Evolutionary conservation across 2,888 invertebrate genomes (phyloP), one percentile per base, ranked within the genome.

Genomic region (Neoascia interrupta): DNA sequence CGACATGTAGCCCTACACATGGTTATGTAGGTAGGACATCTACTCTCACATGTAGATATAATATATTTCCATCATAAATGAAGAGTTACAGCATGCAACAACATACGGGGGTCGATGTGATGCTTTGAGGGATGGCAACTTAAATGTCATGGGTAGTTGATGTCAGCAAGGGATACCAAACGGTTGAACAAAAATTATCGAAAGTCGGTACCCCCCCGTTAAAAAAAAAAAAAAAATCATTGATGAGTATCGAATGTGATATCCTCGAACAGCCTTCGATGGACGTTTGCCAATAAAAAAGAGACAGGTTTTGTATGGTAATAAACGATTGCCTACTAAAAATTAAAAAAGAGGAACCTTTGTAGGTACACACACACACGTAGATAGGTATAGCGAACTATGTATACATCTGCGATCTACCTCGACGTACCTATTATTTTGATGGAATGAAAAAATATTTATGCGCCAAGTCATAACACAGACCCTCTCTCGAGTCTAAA

Each of bases 381-480:
- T n/a, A n/a, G n/a, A n/a, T n/a, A n/a, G n/a, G n/a, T n/a, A n/a
- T n/a, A n/a, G n/a, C n/a, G n/a, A n/a, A n/a, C n/a, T n/a, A n/a
- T n/a, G n/a, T n/a, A n/a, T n/a, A n/a, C 58, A 63, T 56, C 56
- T 68, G n/a, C 36, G 43, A 72, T 60, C 72, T 76, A 64, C 76
- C 76, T 1, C n/a, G 10, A 5, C 76, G 16, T 76, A 45, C 63
- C 53, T 66, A 47, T 56, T 61, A 72, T 70, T 72, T 81, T 70
- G 74, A 70, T 69, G 68, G 76, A 81, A 75, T 80, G 76, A 74
- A 82, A 82, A 82, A 82, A 82, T 82, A 82, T 82, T 82, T 81
- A 82, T 82, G 81, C 81, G 81, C 72, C 81, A 75, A 82, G 82
- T 82, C 82, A 82, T 81, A 82, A 82, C 81, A 81, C 70, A 76